Evolutionary conservation across 2,113 vertebrate genomes (phyloP), one percentile per base, ranked within the genome.

Genomic region (Myotis davidii): DNA sequence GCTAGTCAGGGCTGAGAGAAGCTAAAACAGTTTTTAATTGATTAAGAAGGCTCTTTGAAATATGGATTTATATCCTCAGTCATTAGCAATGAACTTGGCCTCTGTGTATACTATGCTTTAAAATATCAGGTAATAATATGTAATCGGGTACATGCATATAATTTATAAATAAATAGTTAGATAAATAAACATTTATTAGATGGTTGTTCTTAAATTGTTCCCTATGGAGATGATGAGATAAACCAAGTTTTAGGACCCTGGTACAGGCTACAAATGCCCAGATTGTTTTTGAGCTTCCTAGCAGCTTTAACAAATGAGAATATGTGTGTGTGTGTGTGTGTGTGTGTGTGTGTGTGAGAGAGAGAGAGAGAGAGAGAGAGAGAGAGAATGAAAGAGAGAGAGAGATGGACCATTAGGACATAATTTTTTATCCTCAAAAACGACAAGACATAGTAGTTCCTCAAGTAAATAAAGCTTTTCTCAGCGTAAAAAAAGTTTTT

Each of bases 41-140:
- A 67, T 84, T 81, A 85, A 85, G 42, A 83, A 88, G 48, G 45
- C 17, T 4, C 32, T 59, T 96, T 92, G 70, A 84, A 79, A 45
- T 56, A 70, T 6, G 34, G 32, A 79, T 84, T 72, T 78, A n/a
- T 25, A 39, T 37, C 20, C 9, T 65, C 23, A 27, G 20, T 52
- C 34, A 52, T 61, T 50, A 67, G 64, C 45, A 54, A 3, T 70
- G 56, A 76, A 42, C 50, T 14, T 48, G 54, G 10, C 37, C 23
- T 94, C 64, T 74, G 25, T 37, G n/a, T 52, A 45, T 64, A 72
- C 42, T 73, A 45, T 67, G 65, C n/a, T 87, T 94, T 76, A 76
- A 92, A 82, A 82, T 94, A 65, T 50, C 25, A 81, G 29, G 64
- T 32, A 54, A 48, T 64, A 32, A 39, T 56, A 74, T 50, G 45